A percentile compares a stretch with the other conserved stretches of the same genome.
Evolutionary conservation across 2,888 invertebrate species (phyloP).

Genomic region (Glyphotaelius pellucidus): DNA sequence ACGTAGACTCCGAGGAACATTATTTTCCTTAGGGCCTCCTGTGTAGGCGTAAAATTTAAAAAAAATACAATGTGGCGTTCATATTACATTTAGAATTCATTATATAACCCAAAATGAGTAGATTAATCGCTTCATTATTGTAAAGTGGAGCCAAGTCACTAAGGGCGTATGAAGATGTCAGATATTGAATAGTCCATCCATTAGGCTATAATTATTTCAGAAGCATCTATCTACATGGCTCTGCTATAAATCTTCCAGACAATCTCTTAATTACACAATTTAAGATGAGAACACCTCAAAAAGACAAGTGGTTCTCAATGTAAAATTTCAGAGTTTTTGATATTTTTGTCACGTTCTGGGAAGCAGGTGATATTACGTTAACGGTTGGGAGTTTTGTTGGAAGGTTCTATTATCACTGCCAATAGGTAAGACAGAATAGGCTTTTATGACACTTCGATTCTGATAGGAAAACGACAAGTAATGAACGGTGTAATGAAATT

Average conservation of each 20-base stretch:
- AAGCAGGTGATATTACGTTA: background rate
- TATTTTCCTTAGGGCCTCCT: no score
- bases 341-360: background rate
- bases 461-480: background rate
- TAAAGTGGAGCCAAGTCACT: background rate
- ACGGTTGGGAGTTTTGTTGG: background rate
- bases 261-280: slow-evolving; percentile 32
- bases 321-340: background rate
- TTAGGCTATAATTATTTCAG: background rate
- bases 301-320: background rate
- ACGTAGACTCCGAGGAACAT: no score
- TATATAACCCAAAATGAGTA: background rate
- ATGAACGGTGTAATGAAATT: background rate
- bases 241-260: slow-evolving; percentile 11
- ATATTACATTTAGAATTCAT: no score
- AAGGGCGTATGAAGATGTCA: background rate
- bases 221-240: background rate
- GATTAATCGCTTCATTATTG: background rate
- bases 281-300: slow-evolving; percentile 11
- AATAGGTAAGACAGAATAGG: background rate
- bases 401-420: background rate
- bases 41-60: no score
- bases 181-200: background rate
- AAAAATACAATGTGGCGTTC: no score
- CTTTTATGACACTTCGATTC: background rate